A percentile compares a stretch with the other conserved stretches of the same genome.
phyloP scores from a whole-genome alignment of 2,888 invertebrate species.

The Lochmaea crataegi region DNA sequence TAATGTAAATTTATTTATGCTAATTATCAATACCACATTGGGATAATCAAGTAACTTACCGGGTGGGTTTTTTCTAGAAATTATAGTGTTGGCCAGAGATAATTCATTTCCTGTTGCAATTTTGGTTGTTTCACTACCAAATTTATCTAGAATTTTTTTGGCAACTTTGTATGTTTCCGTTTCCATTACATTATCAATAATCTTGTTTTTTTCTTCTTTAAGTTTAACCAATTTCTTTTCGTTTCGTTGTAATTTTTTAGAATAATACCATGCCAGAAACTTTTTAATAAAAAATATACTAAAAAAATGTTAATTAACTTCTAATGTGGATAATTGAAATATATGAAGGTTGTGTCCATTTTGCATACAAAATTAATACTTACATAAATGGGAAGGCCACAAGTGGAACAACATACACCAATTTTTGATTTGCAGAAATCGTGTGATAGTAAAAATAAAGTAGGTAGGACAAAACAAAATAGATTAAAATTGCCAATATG shows the following conservation, averaged over 20 bases:
- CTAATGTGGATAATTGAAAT: conserved; percentile 7
- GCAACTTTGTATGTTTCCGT: conserved; percentile 97
- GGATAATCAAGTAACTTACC: conserved; percentile 9
- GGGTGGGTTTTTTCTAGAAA: conserved; percentile 4
- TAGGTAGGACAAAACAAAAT: conserved; percentile 76
- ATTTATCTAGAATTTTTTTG: conserved; percentile 88
- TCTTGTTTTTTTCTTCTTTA: conserved; percentile 84
- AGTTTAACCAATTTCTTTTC: conserved; percentile 78
- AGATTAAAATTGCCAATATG: conserved; percentile 74
- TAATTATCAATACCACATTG: no score
- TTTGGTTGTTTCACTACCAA: conserved; percentile 71
- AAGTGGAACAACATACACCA: conserved; percentile 83
- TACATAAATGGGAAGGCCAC: conserved; percentile 86
- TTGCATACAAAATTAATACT: conserved; percentile 57
- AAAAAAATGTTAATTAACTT: conserved; percentile 23
- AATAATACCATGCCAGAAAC: conserved; percentile 89
- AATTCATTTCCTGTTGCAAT: conserved; percentile 34
- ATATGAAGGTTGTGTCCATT: no score
- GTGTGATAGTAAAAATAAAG: conserved; percentile 87
- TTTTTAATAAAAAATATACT: conserved; percentile 71
- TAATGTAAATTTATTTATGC: no score
- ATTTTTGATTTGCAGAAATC: conserved; percentile 77
- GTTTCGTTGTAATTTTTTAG: conserved; percentile 82
- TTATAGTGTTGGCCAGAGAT: conserved; percentile 22
- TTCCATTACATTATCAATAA: conserved; percentile 96